A percentile compares a stretch with the other conserved stretches of the same genome.
Conservation (phyloP, 2,888 invertebrate genomes). For the Aquatica leii region DNA sequence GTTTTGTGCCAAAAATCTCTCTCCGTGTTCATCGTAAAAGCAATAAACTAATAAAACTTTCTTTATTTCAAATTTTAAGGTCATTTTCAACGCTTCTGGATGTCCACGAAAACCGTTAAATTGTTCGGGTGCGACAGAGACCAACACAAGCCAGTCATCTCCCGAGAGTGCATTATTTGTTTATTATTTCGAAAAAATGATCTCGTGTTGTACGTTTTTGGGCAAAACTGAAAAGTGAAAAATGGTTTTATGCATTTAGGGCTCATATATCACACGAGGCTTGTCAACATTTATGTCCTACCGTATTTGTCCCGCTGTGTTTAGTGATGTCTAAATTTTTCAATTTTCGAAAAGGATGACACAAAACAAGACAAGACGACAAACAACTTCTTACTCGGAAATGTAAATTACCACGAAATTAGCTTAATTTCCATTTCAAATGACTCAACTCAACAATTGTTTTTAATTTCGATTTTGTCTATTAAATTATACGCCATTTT, state of each 20-base stretch:
- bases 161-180: too few relatives aligned
- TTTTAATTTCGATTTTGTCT: too few relatives aligned
- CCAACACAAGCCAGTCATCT: too few relatives aligned
- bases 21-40: slow-evolving; percentile 14
- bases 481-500: too few relatives aligned
- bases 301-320: slow-evolving; percentile 41
- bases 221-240: slow-evolving; percentile 20
- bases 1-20: slow-evolving; percentile 26
- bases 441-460: background rate
- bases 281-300: slow-evolving; percentile 44
- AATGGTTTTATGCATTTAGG: slow-evolving; percentile 30
- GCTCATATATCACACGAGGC: slow-evolving; percentile 27
- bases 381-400: slow-evolving; percentile 25
- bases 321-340: slow-evolving; percentile 6
- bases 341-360: too few relatives aligned
- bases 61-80: slow-evolving; percentile 34
- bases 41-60: slow-evolving; percentile 38
- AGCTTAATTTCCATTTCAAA: slow-evolving; percentile 25
- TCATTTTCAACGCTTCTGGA: slow-evolving; percentile 38
- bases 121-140: too few relatives aligned
- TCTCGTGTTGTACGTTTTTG: too few relatives aligned
- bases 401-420: slow-evolving; percentile 36
- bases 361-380: too few relatives aligned
- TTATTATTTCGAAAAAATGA: too few relatives aligned
- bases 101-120: slow-evolving; percentile 19